Evolutionary conservation across 2,888 invertebrate species (phyloP).

Genomic region (Drosophila maculinotata): DNA sequence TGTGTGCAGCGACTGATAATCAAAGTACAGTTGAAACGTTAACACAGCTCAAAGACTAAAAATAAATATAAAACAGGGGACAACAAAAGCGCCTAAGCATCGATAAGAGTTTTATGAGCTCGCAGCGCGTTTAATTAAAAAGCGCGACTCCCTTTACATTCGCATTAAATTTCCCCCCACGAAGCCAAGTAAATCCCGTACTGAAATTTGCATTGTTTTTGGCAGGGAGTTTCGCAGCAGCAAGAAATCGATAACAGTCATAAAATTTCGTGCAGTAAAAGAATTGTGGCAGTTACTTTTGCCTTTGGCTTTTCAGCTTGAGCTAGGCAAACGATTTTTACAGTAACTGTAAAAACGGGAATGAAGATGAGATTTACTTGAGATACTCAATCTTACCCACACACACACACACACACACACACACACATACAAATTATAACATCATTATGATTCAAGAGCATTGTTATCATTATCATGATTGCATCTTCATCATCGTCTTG

Average conservation of each 20-base stretch:
- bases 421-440: slow-evolving; percentile 7
- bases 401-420: neutral
- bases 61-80: too few relatives aligned
- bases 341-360: slow-evolving; percentile 65
- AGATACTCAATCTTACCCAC: slow-evolving; percentile 7
- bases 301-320: slow-evolving; percentile 8
- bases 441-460: slow-evolving; percentile 28
- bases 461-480: slow-evolving; percentile 35
- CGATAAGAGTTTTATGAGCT: slow-evolving; percentile 56
- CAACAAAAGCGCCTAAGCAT: slow-evolving; percentile 28
- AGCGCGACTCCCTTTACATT: slow-evolving; percentile 28
- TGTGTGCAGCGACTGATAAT: slow-evolving; percentile 31
- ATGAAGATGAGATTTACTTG: slow-evolving; percentile 49
- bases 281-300: slow-evolving; percentile 38
- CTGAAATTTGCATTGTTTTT: slow-evolving; percentile 43
- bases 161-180: slow-evolving; percentile 25
- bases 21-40: slow-evolving; percentile 37
- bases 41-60: slow-evolving; percentile 14
- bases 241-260: slow-evolving; percentile 65
- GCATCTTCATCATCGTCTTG: slow-evolving; percentile 31
- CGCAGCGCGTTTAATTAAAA: slow-evolving; percentile 50
- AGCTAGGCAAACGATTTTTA: slow-evolving; percentile 43
- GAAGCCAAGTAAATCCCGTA: slow-evolving; percentile 26
- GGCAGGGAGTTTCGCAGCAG: neutral
- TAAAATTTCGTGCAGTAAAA: slow-evolving; percentile 65